These are phyloP conservation scores for Ganaspis brasiliensis DNA, from an alignment of 2,888 invertebrate species.

Conservation along the genomic window DNA sequence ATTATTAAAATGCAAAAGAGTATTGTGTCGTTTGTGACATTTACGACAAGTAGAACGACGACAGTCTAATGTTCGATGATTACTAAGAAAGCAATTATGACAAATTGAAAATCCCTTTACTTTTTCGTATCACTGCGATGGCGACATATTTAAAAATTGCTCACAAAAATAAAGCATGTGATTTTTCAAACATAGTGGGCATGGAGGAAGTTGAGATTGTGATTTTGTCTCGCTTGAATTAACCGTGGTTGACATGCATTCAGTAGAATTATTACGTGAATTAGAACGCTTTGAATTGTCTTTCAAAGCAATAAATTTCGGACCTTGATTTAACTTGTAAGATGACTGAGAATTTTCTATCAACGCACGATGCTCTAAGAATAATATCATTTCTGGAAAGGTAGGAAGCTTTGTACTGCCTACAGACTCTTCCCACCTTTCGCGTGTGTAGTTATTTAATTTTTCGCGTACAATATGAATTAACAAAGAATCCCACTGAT, in stretches of 20 bases:
- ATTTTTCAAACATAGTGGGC: background rate
- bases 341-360: background rate
- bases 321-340: background rate
- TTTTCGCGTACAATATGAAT: background rate
- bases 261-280: background rate
- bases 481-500: background rate
- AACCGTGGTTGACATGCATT: background rate
- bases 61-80: background rate
- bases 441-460: slow-evolving; percentile 1
- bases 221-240: background rate
- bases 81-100: background rate
- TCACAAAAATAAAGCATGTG: background rate
- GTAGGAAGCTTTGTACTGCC: background rate
- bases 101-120: background rate
- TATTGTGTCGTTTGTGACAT: background rate
- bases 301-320: background rate
- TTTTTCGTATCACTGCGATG: no score
- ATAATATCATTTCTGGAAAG: background rate
- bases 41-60: background rate
- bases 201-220: background rate
- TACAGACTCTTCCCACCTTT: background rate
- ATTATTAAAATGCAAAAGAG: background rate
- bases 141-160: no score
- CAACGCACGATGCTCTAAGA: background rate
- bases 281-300: background rate